phyloP scores from a whole-genome alignment of 2,888 invertebrate genomes.

The Caenorhabditis sp. region DNA sequence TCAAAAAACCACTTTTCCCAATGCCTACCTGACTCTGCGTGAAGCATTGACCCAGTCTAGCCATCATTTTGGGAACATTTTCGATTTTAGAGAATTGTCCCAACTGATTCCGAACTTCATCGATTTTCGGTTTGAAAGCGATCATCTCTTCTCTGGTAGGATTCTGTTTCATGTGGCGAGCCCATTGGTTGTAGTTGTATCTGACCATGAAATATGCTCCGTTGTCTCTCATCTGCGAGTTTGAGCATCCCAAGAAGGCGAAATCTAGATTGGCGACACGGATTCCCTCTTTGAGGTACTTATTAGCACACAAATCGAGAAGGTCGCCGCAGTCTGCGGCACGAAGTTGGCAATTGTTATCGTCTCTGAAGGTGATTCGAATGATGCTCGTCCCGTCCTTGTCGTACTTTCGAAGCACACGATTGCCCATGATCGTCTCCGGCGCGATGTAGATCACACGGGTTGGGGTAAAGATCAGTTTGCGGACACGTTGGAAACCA shows the following conservation, averaged over 20 bases:
- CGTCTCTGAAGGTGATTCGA: constrained; percentile 77
- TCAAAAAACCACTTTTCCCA: not conserved
- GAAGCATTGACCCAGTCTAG: constrained; percentile 84
- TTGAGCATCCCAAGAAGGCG: constrained; percentile 82
- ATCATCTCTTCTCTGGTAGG: not conserved
- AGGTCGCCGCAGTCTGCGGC: constrained; percentile 55
- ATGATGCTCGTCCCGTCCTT: constrained; percentile 71
- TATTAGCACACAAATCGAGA: constrained; percentile 66
- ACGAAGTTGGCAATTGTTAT: constrained; percentile 67
- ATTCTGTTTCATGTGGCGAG: not conserved
- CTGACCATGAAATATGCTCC: constrained; percentile 78
- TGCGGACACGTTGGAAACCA: constrained; percentile 71
- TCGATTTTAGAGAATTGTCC: constrained; percentile 51
- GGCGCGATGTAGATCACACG: constrained; percentile 78
- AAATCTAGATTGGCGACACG: constrained; percentile 73
- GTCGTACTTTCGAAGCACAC: constrained; percentile 77
- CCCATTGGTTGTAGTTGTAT: not conserved
- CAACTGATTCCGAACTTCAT: constrained; percentile 41
- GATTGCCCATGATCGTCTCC: constrained; percentile 82
- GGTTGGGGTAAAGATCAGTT: constrained; percentile 79
- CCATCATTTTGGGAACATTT: constrained; percentile 83
- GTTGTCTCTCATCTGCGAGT: constrained; percentile 82
- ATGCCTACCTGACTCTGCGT: constrained; percentile 76
- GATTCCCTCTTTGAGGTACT: constrained; percentile 70
- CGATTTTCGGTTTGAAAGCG: constrained; percentile 11